Evolutionary conservation across 37 sponge, comb jelly and placozoan species (phyloP).

Genomic region (Agelas oroides): DNA sequence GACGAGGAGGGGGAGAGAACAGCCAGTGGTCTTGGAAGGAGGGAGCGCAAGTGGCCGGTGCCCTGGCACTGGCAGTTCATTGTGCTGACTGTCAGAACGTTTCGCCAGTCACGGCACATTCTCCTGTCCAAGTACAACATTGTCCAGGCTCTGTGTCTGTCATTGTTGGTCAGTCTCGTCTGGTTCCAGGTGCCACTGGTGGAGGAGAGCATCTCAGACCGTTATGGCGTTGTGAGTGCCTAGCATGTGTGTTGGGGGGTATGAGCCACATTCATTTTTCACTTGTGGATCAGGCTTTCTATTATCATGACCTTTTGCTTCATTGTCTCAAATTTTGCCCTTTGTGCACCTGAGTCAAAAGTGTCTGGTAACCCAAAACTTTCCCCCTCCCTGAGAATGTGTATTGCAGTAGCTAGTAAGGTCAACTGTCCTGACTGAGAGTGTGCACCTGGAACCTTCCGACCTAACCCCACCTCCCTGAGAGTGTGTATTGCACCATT

Average conservation of each 20-base stretch:
- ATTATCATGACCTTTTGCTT: no score
- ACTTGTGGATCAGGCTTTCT: no score
- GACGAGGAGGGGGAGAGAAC: neutral
- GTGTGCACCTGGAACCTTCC: no score
- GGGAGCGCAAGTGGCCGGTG: conserved; percentile 59
- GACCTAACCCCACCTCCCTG: no score
- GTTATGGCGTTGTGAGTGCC: conserved; percentile 33
- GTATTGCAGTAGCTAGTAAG: no score
- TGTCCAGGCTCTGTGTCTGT: conserved; percentile 25
- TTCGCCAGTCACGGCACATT: conserved; percentile 37
- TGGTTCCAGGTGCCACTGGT: conserved; percentile 78
- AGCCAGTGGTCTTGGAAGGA: neutral
- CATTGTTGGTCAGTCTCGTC: conserved; percentile 40
- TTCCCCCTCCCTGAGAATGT: no score
- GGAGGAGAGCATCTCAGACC: conserved; percentile 60
- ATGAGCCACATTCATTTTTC: neutral
- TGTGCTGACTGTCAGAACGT: conserved; percentile 66
- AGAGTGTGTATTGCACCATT: no score
- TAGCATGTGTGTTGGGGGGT: neutral
- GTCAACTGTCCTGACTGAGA: no score
- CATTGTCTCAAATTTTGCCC: no score
- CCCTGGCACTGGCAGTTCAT: conserved; percentile 70
- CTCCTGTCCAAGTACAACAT: conserved; percentile 42
- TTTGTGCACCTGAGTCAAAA: no score
- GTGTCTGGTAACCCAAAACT: no score